Percentiles rank a stretch among this genome's conserved stretches.
Conservation (phyloP, 1,140 invertebrate species). For the Drosophila subobscura region DNA sequence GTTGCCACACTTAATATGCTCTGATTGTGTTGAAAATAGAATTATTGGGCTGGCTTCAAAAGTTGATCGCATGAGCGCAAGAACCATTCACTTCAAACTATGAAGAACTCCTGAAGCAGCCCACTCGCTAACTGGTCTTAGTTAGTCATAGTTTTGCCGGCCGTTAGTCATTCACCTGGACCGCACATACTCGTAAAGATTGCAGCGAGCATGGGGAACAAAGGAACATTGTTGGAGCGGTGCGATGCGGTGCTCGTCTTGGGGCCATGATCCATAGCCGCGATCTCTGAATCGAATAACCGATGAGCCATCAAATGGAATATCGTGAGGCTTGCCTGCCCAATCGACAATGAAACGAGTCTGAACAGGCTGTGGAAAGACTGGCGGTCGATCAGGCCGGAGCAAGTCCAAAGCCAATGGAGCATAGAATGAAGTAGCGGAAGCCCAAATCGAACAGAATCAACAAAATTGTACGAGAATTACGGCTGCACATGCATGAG, state of each 20-base stretch:
- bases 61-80: not conserved
- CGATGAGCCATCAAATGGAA: conserved; percentile 48
- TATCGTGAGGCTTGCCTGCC: conserved; percentile 26
- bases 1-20: conserved; percentile 54
- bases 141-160: conserved; percentile 44
- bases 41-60: conserved; percentile 17
- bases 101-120: conserved; percentile 20
- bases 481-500: conserved; percentile 1
- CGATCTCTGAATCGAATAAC: conserved; percentile 16
- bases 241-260: not conserved
- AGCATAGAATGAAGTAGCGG: conserved; percentile 37
- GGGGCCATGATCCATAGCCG: conserved; percentile 28
- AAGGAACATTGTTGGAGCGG: conserved; percentile 7
- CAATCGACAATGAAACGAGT: conserved; percentile 17
- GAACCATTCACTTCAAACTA: not conserved
- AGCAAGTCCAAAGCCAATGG: conserved; percentile 26
- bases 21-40: conserved; percentile 41
- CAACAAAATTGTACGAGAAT: conserved; percentile 13
- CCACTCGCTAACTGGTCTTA: conserved; percentile 12
- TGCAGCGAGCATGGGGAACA: conserved; percentile 21
- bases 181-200: conserved; percentile 31
- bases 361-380: conserved; percentile 4
- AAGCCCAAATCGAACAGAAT: conserved; percentile 7
- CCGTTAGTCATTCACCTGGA: conserved; percentile 46
- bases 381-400: no score